Percentiles rank a stretch among this genome's conserved stretches.
Evolutionary conservation across 2,888 invertebrate genomes (phyloP).

Genomic region (Brenthis daphne): DNA sequence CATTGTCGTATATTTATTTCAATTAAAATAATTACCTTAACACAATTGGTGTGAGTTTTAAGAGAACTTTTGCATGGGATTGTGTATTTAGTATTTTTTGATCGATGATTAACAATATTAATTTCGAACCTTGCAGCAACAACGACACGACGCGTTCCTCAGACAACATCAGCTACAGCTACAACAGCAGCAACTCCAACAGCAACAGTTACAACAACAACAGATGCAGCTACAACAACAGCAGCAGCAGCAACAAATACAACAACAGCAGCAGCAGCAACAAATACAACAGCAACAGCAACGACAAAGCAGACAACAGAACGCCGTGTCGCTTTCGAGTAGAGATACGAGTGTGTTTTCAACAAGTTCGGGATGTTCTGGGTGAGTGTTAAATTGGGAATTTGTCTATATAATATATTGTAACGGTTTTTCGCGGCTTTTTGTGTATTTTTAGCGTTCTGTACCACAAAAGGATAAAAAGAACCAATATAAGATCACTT

Average conservation of each 20-base stretch:
- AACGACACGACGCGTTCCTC: slow-evolving; percentile 43
- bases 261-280: slow-evolving; percentile 47
- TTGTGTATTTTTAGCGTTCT: neutral
- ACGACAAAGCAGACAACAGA: slow-evolving; percentile 46
- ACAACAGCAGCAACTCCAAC: slow-evolving; percentile 46
- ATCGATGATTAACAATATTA: neutral
- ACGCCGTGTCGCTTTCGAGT: slow-evolving; percentile 64
- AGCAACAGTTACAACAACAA: slow-evolving; percentile 45
- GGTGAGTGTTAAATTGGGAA: slow-evolving; percentile 50
- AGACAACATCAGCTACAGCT: slow-evolving; percentile 55
- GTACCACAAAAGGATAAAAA: neutral
- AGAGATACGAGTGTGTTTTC: slow-evolving; percentile 75
- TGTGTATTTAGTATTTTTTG: too few relatives aligned
- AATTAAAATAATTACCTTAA: too few relatives aligned
- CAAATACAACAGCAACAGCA: slow-evolving; percentile 48
- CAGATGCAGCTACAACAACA: slow-evolving; percentile 37
- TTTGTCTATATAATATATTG: neutral
- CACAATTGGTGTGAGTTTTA: too few relatives aligned
- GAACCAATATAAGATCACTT: neutral
- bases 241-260: slow-evolving; percentile 17
- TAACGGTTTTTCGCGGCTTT: neutral
- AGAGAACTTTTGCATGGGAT: too few relatives aligned
- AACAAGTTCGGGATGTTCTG: slow-evolving; percentile 72
- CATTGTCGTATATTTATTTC: too few relatives aligned
- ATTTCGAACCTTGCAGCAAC: slow-evolving; percentile 40